Evolutionary conservation across 2,888 invertebrate species (phyloP), one percentile per base, ranked within the genome.

Genomic region (Eupithecia inturbata): DNA sequence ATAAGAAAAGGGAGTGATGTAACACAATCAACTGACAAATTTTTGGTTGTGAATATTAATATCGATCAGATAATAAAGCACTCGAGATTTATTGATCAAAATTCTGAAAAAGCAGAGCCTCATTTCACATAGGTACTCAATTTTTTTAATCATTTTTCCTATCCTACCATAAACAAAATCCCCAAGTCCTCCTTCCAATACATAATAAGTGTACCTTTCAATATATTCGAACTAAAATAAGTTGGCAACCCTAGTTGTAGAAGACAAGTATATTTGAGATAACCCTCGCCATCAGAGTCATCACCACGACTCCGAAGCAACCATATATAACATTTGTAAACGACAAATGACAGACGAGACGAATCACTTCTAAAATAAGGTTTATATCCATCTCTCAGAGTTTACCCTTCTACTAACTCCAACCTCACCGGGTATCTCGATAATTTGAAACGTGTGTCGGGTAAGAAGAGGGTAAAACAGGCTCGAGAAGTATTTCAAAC

Each of bases 361-460:
- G 14, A 26, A 22, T 57, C 57, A 26, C 26, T 57, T 57, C 12
- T 57, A 57, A 26, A 57, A 57, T 57, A 57, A 57, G 57, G 22
- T 57, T 57, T 4, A 57, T 14, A 57, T 57, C 57, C 14, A 22
- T 22, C 22, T 53, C 10, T n/a, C 22, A 0, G 53, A 26, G 12
- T 22, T 4, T 22, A 53, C 12, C 22, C 57, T 57, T 57, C 26
- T 26, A 26, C 22, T 19, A 49, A 62, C 49, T 41, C 62, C 66
- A 63, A 62, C 49, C 57, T 67, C 66, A 63, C 63, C 70, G 63
- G 70, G 41, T 75, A 72, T 63, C 33, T 33, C 60, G 57, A 75
- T 75, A 73, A 75, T 75, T 73, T 64, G 68, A 70, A 70, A 75
- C 75, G 75, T 75, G 75, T 68, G 72, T 66, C 31, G 72, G 67